Conservation (phyloP, 2,888 invertebrate species). For the Elegia similella region DNA sequence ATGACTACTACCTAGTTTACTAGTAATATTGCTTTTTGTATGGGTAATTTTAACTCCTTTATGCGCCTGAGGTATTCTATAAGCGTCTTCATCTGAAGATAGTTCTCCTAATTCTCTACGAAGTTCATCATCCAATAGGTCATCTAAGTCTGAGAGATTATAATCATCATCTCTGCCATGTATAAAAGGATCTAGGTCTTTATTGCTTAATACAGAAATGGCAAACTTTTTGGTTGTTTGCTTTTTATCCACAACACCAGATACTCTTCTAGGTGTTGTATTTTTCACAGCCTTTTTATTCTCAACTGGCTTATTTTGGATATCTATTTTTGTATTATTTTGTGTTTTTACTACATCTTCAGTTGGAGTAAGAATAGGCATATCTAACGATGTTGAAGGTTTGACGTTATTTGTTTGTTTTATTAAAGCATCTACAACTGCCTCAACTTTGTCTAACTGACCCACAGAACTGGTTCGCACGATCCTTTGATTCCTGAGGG, state of each 20-base stretch:
- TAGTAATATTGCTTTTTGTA: constrained; percentile 1
- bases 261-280: constrained; percentile 20
- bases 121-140: constrained; percentile 70
- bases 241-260: constrained; percentile 31
- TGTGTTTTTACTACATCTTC: background rate
- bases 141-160: constrained; percentile 57
- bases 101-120: constrained; percentile 70
- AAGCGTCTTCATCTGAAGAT: constrained; percentile 61
- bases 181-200: constrained; percentile 48
- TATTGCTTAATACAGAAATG: constrained; percentile 31
- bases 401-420: background rate
- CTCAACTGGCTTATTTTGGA: constrained; percentile 15
- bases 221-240: constrained; percentile 24
- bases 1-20: background rate
- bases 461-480: constrained; percentile 17
- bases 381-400: background rate
- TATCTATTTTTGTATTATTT: background rate
- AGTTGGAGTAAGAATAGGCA: background rate
- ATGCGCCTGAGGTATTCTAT: constrained; percentile 26
- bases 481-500: constrained; percentile 33
- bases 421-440: background rate
- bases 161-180: constrained; percentile 64
- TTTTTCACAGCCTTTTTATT: constrained; percentile 18
- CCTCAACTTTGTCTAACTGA: background rate
- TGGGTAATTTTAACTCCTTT: constrained; percentile 31